Evolutionary conservation across 2,888 invertebrate species (phyloP).

Genomic region (Apamea monoglypha): DNA sequence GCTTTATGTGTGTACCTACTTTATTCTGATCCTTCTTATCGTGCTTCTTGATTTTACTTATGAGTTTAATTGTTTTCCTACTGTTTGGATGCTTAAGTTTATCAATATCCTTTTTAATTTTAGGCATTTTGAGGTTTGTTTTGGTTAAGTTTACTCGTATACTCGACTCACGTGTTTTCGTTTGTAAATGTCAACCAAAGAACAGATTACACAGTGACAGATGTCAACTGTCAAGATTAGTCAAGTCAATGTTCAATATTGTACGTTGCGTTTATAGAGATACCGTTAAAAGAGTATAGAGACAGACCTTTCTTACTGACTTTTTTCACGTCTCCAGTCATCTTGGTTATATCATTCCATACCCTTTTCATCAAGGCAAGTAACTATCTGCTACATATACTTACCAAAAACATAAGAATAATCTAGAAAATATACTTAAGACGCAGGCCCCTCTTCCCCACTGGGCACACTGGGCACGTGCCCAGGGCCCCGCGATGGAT

Average conservation of each 20-base stretch:
- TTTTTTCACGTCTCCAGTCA: background rate
- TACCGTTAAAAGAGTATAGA: background rate
- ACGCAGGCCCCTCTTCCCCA: no score
- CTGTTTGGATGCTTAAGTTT: slow-evolving; percentile 96
- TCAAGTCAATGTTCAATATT: slow-evolving; percentile 8
- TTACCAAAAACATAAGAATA: background rate
- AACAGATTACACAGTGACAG: no score
- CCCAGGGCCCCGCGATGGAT: no score
- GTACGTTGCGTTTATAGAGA: slow-evolving; percentile 24
- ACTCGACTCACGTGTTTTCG: slow-evolving; percentile 25
- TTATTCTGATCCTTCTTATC: slow-evolving; percentile 91
- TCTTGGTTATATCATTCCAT: background rate
- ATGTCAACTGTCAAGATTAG: slow-evolving; percentile 2
- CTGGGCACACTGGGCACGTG: no score
- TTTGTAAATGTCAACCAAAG: slow-evolving; percentile 43
- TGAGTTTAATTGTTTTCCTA: slow-evolving; percentile 93
- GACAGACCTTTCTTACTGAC: background rate
- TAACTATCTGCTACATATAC: background rate
- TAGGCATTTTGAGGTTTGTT: slow-evolving; percentile 79
- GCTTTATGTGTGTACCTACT: slow-evolving; percentile 92
- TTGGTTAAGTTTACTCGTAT: slow-evolving; percentile 20
- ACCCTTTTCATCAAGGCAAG: no score
- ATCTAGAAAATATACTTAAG: background rate
- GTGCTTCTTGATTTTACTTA: slow-evolving; percentile 92
- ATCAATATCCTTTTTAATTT: slow-evolving; percentile 81